Evolutionary conservation across 2,113 vertebrate species (phyloP), one percentile per base, ranked within the genome.

Genomic region (Lagopus muta): DNA sequence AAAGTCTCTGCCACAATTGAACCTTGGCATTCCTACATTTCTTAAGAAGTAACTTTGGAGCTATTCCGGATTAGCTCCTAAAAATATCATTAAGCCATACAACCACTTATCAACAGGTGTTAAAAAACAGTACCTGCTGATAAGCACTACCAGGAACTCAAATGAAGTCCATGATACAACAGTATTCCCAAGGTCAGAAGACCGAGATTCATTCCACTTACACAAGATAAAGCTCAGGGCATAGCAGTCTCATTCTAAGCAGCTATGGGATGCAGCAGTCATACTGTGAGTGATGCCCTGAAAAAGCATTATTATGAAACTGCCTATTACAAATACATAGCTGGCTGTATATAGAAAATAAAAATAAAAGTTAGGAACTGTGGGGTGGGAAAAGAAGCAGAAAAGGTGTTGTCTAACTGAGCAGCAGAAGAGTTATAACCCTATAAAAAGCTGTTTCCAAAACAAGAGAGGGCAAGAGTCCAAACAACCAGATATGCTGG

Each of bases 211-310:
- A 66, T 32, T 24, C 50, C 34, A 30, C 6, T 73, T 54, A 28
- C 27, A 50, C 2, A 2, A 0, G 25, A 8, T 0, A 17, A 30
- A 48, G n/a, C 34, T 57, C 20, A 6, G 25, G 70, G 15, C 0
- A 0, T 4, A 81, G 32, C 43, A 72, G 32, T 13, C 13, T 61
- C 20, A 47, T 48, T 86, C 64, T 58, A 22, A 90, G 80, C 36
- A 62, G 18, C 15, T 69, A 43, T 0, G 50, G 15, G 43, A n/a
- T 19, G 9, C 4, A 70, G n/a, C 34, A 54, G 13, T 82, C 21
- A 32, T 60, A 36, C 6, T 45, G 43, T 0, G 3, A 82, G 40
- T 45, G 73, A 32, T 27, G 2, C 15, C 10, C 25, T 67, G 64
- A 55, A 74, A 19, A 89, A 55, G 21, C 2, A 17, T 32, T 73